Percentiles rank a stretch among this genome's conserved stretches.
Conservation (phyloP, 2,113 vertebrate genomes). For the Phylloscopus trochilus region DNA sequence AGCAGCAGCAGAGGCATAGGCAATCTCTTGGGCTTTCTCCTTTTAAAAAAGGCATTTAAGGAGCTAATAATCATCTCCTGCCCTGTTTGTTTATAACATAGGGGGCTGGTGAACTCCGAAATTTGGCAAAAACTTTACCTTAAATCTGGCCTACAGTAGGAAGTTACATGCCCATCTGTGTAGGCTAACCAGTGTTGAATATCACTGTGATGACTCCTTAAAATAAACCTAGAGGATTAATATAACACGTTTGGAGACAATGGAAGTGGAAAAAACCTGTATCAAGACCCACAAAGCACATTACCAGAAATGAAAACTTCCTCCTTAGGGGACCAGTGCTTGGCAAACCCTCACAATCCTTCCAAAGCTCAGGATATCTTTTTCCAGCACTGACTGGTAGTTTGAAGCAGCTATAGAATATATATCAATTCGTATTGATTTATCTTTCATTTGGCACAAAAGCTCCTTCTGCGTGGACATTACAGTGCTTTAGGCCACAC, state of each 20-base stretch:
- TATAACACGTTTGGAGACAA: background rate
- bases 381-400: background rate
- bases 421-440: background rate
- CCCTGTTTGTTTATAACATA: too few relatives aligned
- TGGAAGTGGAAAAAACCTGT: background rate
- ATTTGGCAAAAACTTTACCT: background rate
- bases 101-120: background rate
- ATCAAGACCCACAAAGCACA: background rate
- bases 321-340: background rate
- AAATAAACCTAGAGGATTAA: background rate
- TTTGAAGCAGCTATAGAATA: background rate
- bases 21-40: too few relatives aligned
- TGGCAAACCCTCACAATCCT: background rate
- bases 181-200: background rate
- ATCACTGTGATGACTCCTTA: background rate
- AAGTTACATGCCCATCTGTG: background rate
- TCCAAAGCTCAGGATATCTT: background rate
- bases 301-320: background rate
- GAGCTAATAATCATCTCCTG: too few relatives aligned
- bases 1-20: too few relatives aligned
- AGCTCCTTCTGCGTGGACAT: background rate
- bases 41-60: too few relatives aligned
- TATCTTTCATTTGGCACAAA: background rate
- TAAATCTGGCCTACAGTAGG: background rate
- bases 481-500: background rate